Base-by-base conservation (phyloP, 2,113 vertebrate species). In the Alexandromys fortis region DNA sequence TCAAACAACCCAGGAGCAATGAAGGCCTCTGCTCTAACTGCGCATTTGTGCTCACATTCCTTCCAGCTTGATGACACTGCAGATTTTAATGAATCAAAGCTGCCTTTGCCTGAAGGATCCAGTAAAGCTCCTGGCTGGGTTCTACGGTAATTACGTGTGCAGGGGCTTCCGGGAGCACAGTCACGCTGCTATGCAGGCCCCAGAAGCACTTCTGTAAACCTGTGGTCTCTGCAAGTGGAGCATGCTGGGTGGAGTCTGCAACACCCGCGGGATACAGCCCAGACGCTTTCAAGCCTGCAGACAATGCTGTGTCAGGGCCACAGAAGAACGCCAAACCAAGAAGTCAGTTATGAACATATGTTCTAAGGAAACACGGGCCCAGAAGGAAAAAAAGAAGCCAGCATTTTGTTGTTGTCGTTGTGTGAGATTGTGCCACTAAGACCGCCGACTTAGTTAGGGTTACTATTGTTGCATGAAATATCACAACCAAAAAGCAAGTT, bases 11-110 rank as follows among this genome's bases (percentile, higher is more conserved):
- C 28, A 90, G 55, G 47, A n/a, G 67, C 26, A 49, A 47, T 3
- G 72, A 68, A 68, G 82, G 42, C 38, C 19, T 58, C 14, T 77
- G 21, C 33, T 90, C 55, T 35, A 85, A 42, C 47, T 7, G 17
- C 21, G 2, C n/a, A 58, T 77, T 86, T 70, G 7, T 78, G 75
- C 72, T 58, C 24, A 6, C 58, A 47, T 90, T 78, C 79, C 38
- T 77, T 86, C 14, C 11, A 47, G 79, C 58, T 94, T n/a, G 61
- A 86, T 85, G 81, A 91, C 73, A 47, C 83, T 76, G 47, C 30
- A 28, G 89, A 12, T 76, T 77, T 86, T 77, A 86, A 86, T 70
- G 38, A 86, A 78, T 90, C 78, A 70, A 86, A 91, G 30, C 30
- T 49, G 21, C 38, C 58, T 94, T 86, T 91, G 47, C 61, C 72